Percentiles rank a stretch among this genome's conserved stretches.
Conservation (phyloP, 2,888 invertebrate genomes). For the Drosophila eohydei region DNA sequence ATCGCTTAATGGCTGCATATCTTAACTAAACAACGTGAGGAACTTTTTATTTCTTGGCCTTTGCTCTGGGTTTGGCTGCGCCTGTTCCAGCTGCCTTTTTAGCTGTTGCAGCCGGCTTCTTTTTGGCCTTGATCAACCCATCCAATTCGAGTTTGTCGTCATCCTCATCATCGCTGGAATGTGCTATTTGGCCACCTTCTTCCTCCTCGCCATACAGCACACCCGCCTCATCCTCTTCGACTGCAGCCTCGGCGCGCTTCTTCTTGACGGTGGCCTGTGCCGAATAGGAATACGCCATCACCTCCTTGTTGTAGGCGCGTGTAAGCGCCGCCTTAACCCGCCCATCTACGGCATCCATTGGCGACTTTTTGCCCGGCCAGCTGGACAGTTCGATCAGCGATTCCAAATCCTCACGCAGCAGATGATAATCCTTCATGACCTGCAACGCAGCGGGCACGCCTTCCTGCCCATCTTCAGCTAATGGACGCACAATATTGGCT, state of each 20-base stretch:
- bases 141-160: conserved; percentile 89
- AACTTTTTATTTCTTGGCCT: conserved; percentile 71
- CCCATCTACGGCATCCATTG: conserved; percentile 90
- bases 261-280: conserved; percentile 87
- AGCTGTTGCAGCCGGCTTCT: conserved; percentile 61
- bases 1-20: conserved; percentile 9
- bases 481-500: conserved; percentile 90
- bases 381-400: conserved; percentile 92
- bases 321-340: conserved; percentile 98
- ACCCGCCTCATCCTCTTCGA: conserved; percentile 81
- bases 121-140: conserved; percentile 89
- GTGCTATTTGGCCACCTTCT: conserved; percentile 63
- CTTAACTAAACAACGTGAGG: conserved; percentile 18
- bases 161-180: conserved; percentile 85
- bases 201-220: conserved; percentile 84
- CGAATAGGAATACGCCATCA: conserved; percentile 91
- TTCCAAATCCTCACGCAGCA: conserved; percentile 96
- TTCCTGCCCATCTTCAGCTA: conserved; percentile 89
- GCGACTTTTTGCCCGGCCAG: conserved; percentile 93
- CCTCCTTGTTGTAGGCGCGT: conserved; percentile 94
- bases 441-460: conserved; percentile 90
- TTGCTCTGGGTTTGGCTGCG: conserved; percentile 60
- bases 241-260: conserved; percentile 86
- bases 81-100: conserved; percentile 56
- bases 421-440: conserved; percentile 92